Conservation (phyloP, 2,113 vertebrate species). For the Nesoenas mayeri region DNA sequence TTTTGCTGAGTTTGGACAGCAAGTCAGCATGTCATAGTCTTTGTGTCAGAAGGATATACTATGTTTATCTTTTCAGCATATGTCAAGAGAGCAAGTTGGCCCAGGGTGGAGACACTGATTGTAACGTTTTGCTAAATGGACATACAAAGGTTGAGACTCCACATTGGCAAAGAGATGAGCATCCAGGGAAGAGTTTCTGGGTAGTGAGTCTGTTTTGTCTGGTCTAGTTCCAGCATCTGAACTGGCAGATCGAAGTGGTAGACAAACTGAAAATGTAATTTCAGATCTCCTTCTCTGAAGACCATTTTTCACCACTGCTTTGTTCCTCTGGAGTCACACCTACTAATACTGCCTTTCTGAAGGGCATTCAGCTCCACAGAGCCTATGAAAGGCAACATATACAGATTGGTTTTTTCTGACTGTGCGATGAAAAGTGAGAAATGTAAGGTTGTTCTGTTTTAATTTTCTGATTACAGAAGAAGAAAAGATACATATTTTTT, state of each 20-base stretch:
- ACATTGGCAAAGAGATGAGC: fast-evolving
- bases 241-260: background rate
- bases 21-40: background rate
- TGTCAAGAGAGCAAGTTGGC: background rate
- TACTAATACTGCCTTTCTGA: background rate
- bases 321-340: background rate
- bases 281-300: no score
- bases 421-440: background rate
- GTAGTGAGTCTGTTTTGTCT: background rate
- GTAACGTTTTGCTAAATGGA: background rate
- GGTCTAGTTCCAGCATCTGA: background rate
- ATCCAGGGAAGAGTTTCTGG: background rate
- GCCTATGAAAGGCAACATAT: background rate
- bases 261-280: background rate
- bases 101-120: background rate
- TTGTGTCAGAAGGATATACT: background rate
- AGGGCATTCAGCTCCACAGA: background rate
- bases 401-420: background rate
- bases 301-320: background rate
- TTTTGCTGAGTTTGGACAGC: background rate
- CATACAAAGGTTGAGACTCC: background rate
- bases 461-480: background rate
- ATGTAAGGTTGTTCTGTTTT: background rate
- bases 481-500: background rate
- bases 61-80: background rate